These are phyloP conservation scores for Hololepta plana DNA, from an alignment of 2,888 invertebrate species.

Conservation along the genomic window DNA sequence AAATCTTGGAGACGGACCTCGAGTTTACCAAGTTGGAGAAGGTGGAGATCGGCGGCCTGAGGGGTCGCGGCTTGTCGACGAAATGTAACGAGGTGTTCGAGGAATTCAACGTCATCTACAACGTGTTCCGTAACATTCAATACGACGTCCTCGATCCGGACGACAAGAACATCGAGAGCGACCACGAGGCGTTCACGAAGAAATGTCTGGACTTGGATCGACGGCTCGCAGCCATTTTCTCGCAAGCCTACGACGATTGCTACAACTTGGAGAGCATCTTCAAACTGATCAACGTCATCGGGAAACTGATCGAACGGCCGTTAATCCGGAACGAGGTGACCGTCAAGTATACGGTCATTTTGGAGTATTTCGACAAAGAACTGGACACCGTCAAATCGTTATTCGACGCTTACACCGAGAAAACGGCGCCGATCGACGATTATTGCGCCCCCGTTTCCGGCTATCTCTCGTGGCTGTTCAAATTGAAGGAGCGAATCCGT, in stretches of 20 bases:
- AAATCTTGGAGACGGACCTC: constrained; percentile 53
- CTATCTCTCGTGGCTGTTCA: constrained; percentile 45
- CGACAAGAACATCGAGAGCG: constrained; percentile 43
- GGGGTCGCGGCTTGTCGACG: constrained; percentile 20
- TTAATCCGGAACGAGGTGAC: constrained; percentile 54
- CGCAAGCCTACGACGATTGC: constrained; percentile 68
- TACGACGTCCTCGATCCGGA: constrained; percentile 64
- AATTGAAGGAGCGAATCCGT: constrained; percentile 39
- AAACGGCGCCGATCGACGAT: constrained; percentile 36
- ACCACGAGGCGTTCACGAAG: constrained; percentile 41
- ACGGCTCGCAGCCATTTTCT: constrained; percentile 59
- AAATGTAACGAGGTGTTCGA: constrained; percentile 21
- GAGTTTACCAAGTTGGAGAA: constrained; percentile 81
- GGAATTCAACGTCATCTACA: constrained; percentile 23
- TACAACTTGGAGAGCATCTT: constrained; percentile 42
- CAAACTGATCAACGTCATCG: constrained; percentile 34
- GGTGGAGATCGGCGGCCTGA: constrained; percentile 28
- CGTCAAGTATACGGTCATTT: constrained; percentile 43
- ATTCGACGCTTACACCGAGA: constrained; percentile 36
- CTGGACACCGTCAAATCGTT: constrained; percentile 45
- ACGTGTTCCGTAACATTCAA: constrained; percentile 32
- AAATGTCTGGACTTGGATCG: constrained; percentile 56
- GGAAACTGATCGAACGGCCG: constrained; percentile 54
- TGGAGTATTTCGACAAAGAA: constrained; percentile 44
- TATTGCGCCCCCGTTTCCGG: constrained; percentile 66